phyloP scores from a whole-genome alignment of 2,113 vertebrate genomes.

The Callorhinus ursinus region DNA sequence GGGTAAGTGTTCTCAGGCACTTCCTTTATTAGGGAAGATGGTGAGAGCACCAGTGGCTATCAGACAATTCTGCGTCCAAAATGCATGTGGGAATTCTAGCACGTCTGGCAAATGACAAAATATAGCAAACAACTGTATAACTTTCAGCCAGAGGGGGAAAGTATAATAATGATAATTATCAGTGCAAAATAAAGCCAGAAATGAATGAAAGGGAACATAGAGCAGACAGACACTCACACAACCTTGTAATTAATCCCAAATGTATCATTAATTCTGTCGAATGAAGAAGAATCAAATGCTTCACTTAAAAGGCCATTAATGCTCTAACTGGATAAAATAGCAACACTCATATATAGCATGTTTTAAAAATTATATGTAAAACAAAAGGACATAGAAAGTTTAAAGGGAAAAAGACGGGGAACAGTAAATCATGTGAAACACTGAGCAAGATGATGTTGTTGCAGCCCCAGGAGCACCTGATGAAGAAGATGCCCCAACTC shows the following conservation, averaged over 20 bases:
- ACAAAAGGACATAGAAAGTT: neutral
- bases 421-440: neutral
- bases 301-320: neutral
- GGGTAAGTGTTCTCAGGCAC: neutral
- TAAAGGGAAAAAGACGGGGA: neutral
- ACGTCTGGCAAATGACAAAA: neutral
- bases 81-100: rapidly evolving
- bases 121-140: neutral
- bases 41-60: neutral
- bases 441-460: neutral
- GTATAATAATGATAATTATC: too few species aligned
- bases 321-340: neutral
- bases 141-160: neutral
- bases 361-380: neutral
- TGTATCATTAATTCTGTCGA: too few species aligned
- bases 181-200: neutral
- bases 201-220: too few species aligned
- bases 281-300: neutral
- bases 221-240: neutral
- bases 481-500: neutral
- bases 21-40: too few species aligned
- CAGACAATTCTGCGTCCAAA: neutral
- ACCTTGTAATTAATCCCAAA: too few species aligned
- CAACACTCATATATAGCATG: too few species aligned
- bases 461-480: neutral